phyloP scores from a whole-genome alignment of 2,797 vertebrate species.

The Chelmon rostratus region DNA sequence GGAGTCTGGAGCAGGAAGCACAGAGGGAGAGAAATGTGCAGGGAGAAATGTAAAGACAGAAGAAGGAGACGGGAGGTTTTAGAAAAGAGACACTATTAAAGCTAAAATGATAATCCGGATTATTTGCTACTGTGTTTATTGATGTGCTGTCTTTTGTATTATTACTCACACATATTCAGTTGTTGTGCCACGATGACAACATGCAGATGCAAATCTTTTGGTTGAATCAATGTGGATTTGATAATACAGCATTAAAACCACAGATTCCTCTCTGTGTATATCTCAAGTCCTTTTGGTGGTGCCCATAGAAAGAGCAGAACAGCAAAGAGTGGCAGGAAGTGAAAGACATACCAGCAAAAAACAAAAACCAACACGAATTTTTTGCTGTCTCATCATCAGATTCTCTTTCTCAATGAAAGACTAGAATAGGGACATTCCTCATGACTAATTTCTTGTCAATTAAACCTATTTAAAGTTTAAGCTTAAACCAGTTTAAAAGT shows the following conservation, averaged over 20 bases:
- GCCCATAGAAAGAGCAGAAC: not conserved
- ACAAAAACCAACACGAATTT: not conserved
- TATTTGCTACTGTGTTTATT: not conserved
- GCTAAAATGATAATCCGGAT: not conserved
- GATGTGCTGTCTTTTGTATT: too few species aligned
- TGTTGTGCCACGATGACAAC: too few species aligned
- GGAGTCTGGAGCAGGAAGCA: constrained; percentile 28
- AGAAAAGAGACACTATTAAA: not conserved
- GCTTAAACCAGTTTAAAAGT: too few species aligned
- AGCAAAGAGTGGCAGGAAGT: constrained; percentile 20
- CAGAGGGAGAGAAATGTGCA: constrained; percentile 5
- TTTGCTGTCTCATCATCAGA: not conserved
- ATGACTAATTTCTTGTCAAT: too few species aligned
- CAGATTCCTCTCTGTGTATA: rapidly evolving
- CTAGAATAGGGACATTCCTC: too few species aligned
- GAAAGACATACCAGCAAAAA: not conserved
- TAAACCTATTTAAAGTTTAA: too few species aligned
- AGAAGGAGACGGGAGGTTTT: not conserved
- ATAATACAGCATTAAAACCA: not conserved
- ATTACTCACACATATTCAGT: too few species aligned
- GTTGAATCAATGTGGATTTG: not conserved
- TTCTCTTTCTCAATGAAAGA: not conserved
- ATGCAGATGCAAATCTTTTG: not conserved
- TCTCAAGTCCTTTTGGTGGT: not conserved
- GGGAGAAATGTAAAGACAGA: constrained; percentile 4